Evolutionary conservation across 2,888 invertebrate genomes (phyloP), one percentile per base, ranked within the genome.

Genomic region (Epinotia demarniana): DNA sequence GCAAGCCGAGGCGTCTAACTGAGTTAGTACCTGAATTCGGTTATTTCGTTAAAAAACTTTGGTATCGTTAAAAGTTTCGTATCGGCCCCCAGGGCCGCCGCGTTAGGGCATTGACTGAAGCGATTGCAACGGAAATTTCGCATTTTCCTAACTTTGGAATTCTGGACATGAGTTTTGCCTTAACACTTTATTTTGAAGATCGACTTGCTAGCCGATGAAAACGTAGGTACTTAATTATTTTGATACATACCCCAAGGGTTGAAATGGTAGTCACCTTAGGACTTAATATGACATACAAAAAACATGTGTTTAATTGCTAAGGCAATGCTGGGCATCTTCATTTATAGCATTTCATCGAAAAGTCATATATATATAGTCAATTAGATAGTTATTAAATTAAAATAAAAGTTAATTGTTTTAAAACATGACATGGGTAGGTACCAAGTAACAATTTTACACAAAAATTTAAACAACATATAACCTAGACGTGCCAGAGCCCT

Each of bases 1-100:
- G 33, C 13, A 74, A 86, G 86, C 85, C 83, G 85, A 82, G 84
- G 85, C 83, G 83, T 85, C 86, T 90, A 90, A 90, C 87, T 82
- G 81, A 84, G 86, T 90, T 90, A 90, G 82, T 84, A 67, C 75
- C 81, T 74, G 81, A 90, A 92, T 92, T 92, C 87, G 86, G 90
- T 93, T 92, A 94, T 92, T 92, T 90, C 91, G 90, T 92, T 93
- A 92, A 92, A 92, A 93, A 93, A 93, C 91, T 93, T 91, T 85
- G 85, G 88, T 92, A 92, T 93, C 92, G 92, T 92, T 92, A 92
- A 93, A 94, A 93, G 92, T 93, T 94, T 85, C 83, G 87, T 87
- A 89, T 90, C 89, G 89, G 88, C 90, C 89, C 91, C 89, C 85
- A 86, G 83, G 90, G 90, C 61, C 61, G 86, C 85, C 82, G 80